phyloP scores from a whole-genome alignment of 2,888 invertebrate species.

The Pachycephus smyrnensis region DNA sequence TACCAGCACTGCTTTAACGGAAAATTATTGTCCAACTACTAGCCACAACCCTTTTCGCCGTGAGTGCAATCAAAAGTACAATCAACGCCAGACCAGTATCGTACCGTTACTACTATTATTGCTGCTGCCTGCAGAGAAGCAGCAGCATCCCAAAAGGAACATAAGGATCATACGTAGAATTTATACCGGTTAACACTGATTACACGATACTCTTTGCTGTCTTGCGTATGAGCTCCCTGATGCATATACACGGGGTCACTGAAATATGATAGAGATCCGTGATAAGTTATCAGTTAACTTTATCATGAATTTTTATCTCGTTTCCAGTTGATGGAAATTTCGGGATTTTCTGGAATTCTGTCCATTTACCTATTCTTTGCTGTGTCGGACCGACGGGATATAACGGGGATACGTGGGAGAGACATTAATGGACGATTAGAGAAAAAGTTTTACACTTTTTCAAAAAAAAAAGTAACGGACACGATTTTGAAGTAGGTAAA shows the following conservation, averaged over 20 bases:
- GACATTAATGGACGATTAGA: no score
- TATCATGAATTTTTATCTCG: no score
- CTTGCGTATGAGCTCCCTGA: background rate
- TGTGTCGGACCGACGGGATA: no score
- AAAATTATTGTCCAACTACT: conserved; percentile 8
- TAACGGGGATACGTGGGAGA: no score
- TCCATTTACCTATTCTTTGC: background rate
- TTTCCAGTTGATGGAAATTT: no score
- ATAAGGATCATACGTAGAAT: background rate
- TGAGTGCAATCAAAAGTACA: conserved; percentile 25
- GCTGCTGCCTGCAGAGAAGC: background rate
- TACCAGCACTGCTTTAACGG: background rate
- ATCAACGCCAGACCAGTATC: conserved; percentile 19
- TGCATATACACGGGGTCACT: background rate
- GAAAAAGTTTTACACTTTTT: no score
- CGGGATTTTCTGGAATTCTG: background rate
- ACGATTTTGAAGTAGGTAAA: no score
- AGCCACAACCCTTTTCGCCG: background rate
- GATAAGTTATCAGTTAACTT: no score
- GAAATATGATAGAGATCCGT: no score
- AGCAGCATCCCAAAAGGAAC: background rate
- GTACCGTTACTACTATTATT: background rate
- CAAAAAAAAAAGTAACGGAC: no score
- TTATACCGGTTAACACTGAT: conserved; percentile 26
- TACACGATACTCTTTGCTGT: conserved; percentile 22